A percentile compares a stretch with the other conserved stretches of the same genome.
Conservation (phyloP, 1,140 invertebrate genomes). For the Lithobius niger region DNA sequence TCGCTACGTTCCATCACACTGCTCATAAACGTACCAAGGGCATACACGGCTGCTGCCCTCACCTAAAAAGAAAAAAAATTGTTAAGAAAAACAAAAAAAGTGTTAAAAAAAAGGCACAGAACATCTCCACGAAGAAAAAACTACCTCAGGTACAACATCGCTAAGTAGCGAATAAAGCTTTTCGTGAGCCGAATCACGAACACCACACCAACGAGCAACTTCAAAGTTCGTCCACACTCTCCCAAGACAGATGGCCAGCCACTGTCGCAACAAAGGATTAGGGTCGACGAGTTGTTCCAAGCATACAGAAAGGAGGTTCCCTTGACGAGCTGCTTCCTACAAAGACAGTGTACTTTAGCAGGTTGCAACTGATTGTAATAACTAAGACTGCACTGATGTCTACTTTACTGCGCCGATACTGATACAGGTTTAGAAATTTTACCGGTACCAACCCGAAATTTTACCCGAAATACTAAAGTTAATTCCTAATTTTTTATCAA, state of each 20-base stretch:
- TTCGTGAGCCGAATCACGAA: slow-evolving; percentile 88
- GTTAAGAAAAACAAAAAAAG: background rate
- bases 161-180: slow-evolving; percentile 67
- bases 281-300: slow-evolving; percentile 47
- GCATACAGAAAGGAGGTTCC: slow-evolving; percentile 74
- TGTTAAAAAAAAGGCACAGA: slow-evolving; percentile 8
- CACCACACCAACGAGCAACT: slow-evolving; percentile 86
- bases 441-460: too few species aligned
- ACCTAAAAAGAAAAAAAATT: slow-evolving; percentile 40
- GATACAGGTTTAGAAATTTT: too few species aligned
- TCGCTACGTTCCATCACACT: slow-evolving; percentile 62
- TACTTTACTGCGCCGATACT: too few species aligned
- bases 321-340: slow-evolving; percentile 62
- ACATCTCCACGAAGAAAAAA: slow-evolving; percentile 1
- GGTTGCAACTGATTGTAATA: too few species aligned
- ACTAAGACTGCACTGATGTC: too few species aligned
- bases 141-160: slow-evolving; percentile 70
- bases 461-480: too few species aligned
- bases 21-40: slow-evolving; percentile 83
- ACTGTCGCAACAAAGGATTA: slow-evolving; percentile 61
- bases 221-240: slow-evolving; percentile 87
- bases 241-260: slow-evolving; percentile 87
- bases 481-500: too few species aligned
- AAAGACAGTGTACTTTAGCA: slow-evolving; percentile 6
- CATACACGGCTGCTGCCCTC: slow-evolving; percentile 76